Base-by-base conservation (phyloP, 2,113 vertebrate species). In the Rhineura floridana region DNA sequence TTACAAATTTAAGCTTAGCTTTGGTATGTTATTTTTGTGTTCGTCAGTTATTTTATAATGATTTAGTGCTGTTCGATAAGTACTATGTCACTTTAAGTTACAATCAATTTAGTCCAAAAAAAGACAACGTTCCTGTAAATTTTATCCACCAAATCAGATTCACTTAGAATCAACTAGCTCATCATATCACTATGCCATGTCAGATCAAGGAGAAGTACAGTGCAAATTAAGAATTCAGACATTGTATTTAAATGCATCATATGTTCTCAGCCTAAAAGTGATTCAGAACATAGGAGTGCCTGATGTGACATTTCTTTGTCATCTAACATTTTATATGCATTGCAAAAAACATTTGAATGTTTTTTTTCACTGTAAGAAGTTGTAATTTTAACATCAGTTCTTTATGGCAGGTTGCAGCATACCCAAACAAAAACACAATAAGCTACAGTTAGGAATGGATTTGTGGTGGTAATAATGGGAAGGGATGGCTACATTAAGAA, bases 101-200 rank as follows among this genome's bases (percentile, higher is more conserved):
- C 73, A 94, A 94, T 96, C 90, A 83, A 93, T 94, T 87, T 44
- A 33, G 73, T 91, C 83, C 93, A 93, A 90, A 94, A n/a, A 91
- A 95, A 96, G 81, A 90, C 89, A 95, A 84, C 81, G 93, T 94
- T 84, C 90, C 95, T 93, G 91, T 94, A 95, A 93, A 88, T 93
- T 83, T 89, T 95, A 90, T 91, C 36, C 93, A 87, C 77, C 88
- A 83, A 93, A 93, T 96, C 93, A 93, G 88, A 93, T 93, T 95
- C 95, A 92, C 93, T 96, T 93, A 96, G 79, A 94, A 90, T 95
- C 95, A 95, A 96, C 92, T 90, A 94, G 88, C 88, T 95, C 93
- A 89, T 96, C 94, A 88, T 95, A 90, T 91, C 91, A 85, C 80
- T 93, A 90, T 95, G 94, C 91, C 94, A 95, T 95, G 78, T 93